Evolutionary conservation across 1,140 invertebrate species (phyloP), one percentile per base, ranked within the genome.

Genomic region (Euwallacea similis): DNA sequence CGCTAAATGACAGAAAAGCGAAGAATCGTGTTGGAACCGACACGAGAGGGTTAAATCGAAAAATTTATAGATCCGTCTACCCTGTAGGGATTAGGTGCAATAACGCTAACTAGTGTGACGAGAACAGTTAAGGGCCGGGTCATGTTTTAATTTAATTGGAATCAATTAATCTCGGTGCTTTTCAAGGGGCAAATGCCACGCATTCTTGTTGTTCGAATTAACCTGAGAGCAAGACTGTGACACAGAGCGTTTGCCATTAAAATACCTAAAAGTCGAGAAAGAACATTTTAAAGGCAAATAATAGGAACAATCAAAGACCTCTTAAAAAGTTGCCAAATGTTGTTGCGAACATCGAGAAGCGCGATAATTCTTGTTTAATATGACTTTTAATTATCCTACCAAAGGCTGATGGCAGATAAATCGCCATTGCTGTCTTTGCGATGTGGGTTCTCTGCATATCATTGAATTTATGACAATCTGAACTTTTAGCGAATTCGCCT

Each of bases 331-430:
- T 42, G 2, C 66, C 56, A 47, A 68, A 61, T 68, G 56, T 60
- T 61, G 16, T 56, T 69, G 42, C 15, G 71, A 71, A 64, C 71
- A 75, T 75, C 74, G 74, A 74, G 70, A 72, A 76, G 75, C 73
- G 76, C 74, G 76, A 77, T 77, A 77, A 77, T 68, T 77, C 76
- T 77, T 73, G 63, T 76, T 76, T 77, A 76, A 77, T 77, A 76
- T 73, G 74, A 76, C 74, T 76, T 77, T 77, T 77, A 77, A 77
- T 77, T 77, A 77, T 74, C 73, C 61, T 42, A 59, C 65, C 65
- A 73, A 74, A 71, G 74, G 53, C 67, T 76, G 74, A 77, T 71
- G 68, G 73, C 72, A 69, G 71, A 75, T 77, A 77, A 75, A 77
- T 75, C 73, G 74, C 59, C 64, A 67, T 68, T 72, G 41, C 73